Percentiles rank a stretch among this genome's conserved stretches.
These are phyloP conservation scores for Omphaloscelis lunosa DNA, from an alignment of 2,888 invertebrate genomes.

Conservation along the genomic window DNA sequence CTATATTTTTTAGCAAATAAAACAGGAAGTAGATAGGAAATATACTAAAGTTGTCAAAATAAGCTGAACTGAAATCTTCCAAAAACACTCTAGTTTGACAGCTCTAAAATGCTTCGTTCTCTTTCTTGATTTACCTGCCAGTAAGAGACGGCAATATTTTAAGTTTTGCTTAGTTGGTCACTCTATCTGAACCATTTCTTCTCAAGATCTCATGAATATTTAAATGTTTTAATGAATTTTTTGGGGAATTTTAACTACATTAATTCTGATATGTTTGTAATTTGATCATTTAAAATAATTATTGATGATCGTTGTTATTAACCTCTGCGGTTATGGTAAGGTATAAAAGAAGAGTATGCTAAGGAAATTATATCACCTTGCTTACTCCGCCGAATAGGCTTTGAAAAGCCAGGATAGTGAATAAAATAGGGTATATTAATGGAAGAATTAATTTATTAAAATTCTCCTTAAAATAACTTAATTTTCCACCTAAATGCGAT, in stretches of 20 bases:
- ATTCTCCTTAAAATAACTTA: slow-evolving; percentile 28
- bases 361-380: slow-evolving; percentile 12
- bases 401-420: slow-evolving; percentile 14
- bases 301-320: slow-evolving; percentile 22
- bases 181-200: background rate
- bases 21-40: background rate
- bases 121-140: slow-evolving; percentile 4
- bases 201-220: slow-evolving; percentile 1
- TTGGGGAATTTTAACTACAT: slow-evolving; percentile 45
- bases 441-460: slow-evolving; percentile 22
- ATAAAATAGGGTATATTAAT: slow-evolving; percentile 14
- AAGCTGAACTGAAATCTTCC: background rate
- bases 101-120: slow-evolving; percentile 6
- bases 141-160: background rate
- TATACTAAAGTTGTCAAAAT: background rate
- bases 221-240: slow-evolving; percentile 12
- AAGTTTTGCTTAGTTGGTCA: background rate
- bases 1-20: background rate
- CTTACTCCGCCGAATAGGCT: slow-evolving; percentile 24
- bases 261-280: slow-evolving; percentile 32
- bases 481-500: slow-evolving; percentile 12
- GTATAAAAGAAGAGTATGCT: slow-evolving; percentile 14
- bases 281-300: slow-evolving; percentile 27
- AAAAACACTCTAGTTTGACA: background rate
- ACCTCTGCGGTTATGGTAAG: slow-evolving; percentile 15